Base-by-base conservation (phyloP, 2,797 vertebrate genomes). In the Peromyscus melanophrys region DNA sequence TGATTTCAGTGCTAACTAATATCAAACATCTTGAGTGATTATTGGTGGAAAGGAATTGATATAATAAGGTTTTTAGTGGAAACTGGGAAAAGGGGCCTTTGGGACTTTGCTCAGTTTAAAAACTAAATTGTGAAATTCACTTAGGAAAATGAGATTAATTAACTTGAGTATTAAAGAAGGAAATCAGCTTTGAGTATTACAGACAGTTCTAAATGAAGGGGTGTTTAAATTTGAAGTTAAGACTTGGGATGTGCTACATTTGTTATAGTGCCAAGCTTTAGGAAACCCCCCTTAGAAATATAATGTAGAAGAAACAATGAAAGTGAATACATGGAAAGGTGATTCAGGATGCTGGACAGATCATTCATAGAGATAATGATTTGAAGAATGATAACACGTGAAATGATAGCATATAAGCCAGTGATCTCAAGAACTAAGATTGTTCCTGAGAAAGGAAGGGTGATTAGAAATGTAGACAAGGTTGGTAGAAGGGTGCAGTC, bases 91-190 rank as follows among this genome's bases (percentile, higher is more conserved):
- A 52, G 11, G 29, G 7, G 14, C 37, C 86, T 93, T 87, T 43
- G 14, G 25, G 85, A 88, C 13, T 83, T 55, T 69, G 49, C 82
- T 4, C 31, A 75, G 40, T 77, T 82, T 89, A 61, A 82, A 95
- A 90, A 37, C 4, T 43, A 86, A 49, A 34, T 14, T 65, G 23
- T 91, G 37, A 71, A 92, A 87, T 55, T 89, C 27, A 90, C 13
- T 23, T 71, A 89, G 29, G 8, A 69, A 52, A 96, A 95, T 25
- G n/a, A 82, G 3, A 63, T 86, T 95, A 92, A 89, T 77, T 91
- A 83, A 93, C 13, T 75, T 92, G 10, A 29, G 6, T 80, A 49
- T 16, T 46, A 6, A 87, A 57, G 85, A 61, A 89, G 80, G 57
- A 16, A 80, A 11, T 29, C 61, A 23, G 2, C 78, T 89, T 96